Evolutionary conservation across 2,888 invertebrate genomes (phyloP), one percentile per base, ranked within the genome.

Genomic region (Melanotus villosus): DNA sequence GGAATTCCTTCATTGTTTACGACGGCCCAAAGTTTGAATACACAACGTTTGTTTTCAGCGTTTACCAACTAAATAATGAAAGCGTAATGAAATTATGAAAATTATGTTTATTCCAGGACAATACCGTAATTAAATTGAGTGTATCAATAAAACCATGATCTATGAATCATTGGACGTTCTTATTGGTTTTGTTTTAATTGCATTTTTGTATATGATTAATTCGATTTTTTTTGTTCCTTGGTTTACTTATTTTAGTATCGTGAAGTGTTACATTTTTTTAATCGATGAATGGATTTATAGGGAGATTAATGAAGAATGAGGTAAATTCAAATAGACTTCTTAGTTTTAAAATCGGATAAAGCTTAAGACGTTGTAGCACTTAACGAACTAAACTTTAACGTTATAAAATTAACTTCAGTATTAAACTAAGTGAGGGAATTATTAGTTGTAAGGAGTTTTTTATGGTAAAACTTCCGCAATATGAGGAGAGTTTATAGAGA

Each of bases 71-170:
- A 23, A 23, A 47, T 47, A 23, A 23, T 21, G 14, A 18, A 47
- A 47, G 23, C 47, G 23, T 47, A 23, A 47, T 23, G 47, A 4
- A 47, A 23, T 47, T 47, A 47, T 47, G 47, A 23, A 23, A 47
- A 47, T 47, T 41, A 14, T 34, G 41, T 16, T 41, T 41, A 14
- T 5, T 41, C 16, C 41, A 7, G 41, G 14, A 41, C 41, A 41
- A 41, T 16, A 41, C 2, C 7, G 14, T 16, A 41, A 41, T 41
- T 41, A 41, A 41, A 7, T 41, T 41, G 16, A 41, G 16, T 41
- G 41, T 41, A 41, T 41, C 14, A 41, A 41, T 41, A 41, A 41
- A 41, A 41, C 9, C n/a, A 1, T n/a, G 12, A 1, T 12, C 36
- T 14, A 12, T 38, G 36, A 14, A 38, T 38, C 12, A 14, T 14